A percentile compares a stretch with the other conserved stretches of the same genome.
Conservation (phyloP, 92 coral and sea anemone species). For the Pocillopora grandis region DNA sequence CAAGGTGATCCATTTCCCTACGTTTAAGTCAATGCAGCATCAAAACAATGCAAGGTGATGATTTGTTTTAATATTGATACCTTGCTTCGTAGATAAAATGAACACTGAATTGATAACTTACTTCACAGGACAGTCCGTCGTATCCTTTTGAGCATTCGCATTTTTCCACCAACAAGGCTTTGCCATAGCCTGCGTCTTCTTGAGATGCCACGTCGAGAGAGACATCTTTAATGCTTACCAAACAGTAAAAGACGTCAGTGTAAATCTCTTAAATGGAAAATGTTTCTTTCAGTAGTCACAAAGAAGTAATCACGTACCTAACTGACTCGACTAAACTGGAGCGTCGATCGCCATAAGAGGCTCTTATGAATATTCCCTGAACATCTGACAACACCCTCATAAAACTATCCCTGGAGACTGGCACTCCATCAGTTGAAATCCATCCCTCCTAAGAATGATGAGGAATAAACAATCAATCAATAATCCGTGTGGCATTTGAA, state of each 20-base stretch:
- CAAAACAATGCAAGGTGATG: too few species aligned
- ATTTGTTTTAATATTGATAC: too few species aligned
- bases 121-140: conserved; percentile 90
- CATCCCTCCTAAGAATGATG: conserved; percentile 47
- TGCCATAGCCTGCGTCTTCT: conserved; percentile 56
- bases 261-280: background rate
- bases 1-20: too few species aligned
- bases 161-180: conserved; percentile 68
- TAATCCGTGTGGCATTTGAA: background rate
- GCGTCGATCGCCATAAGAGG: conserved; percentile 34
- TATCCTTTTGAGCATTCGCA: conserved; percentile 87
- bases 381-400: conserved; percentile 80
- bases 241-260: background rate
- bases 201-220: conserved; percentile 71
- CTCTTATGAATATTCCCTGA: conserved; percentile 71
- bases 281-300: background rate
- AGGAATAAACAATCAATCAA: background rate
- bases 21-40: too few species aligned
- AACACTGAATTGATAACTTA: background rate
- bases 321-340: background rate
- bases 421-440: conserved; percentile 57
- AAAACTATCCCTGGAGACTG: conserved; percentile 68
- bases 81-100: too few species aligned
- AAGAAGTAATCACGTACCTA: background rate
- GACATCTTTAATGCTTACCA: conserved; percentile 69